phyloP scores from a whole-genome alignment of 1,140 invertebrate species.

The Dendroctonus ponderosae region DNA sequence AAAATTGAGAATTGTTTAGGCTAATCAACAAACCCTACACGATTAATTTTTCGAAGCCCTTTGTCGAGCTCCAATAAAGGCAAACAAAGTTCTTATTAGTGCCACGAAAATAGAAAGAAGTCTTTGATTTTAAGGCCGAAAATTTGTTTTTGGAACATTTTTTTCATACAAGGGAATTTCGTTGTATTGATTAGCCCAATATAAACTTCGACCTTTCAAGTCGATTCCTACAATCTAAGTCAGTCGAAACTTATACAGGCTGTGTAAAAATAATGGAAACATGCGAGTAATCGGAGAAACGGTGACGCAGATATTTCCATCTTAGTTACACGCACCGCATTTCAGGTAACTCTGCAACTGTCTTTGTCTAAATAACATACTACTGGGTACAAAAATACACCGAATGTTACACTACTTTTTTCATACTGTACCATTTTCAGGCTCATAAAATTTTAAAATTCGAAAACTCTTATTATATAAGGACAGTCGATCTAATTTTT shows the following conservation, averaged over 20 bases:
- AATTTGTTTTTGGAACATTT: not conserved
- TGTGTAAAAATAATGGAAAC: slow-evolving; percentile 1
- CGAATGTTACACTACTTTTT: slow-evolving; percentile 46
- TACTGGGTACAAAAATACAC: slow-evolving; percentile 53
- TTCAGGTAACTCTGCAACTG: slow-evolving; percentile 41
- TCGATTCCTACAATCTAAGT: slow-evolving; percentile 46
- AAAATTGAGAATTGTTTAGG: slow-evolving; percentile 13
- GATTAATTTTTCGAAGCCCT: not conserved
- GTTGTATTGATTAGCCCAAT: slow-evolving; percentile 13
- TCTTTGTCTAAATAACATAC: slow-evolving; percentile 42
- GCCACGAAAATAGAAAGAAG: not conserved
- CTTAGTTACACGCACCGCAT: slow-evolving; percentile 13
- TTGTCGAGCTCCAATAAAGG: too few species aligned
- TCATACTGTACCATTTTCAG: slow-evolving; percentile 48
- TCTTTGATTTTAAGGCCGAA: slow-evolving; percentile 7
- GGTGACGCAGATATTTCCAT: not conserved
- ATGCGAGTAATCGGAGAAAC: too few species aligned
- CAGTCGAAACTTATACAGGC: slow-evolving; percentile 41
- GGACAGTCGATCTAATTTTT: slow-evolving; percentile 51
- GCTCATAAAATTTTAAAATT: slow-evolving; percentile 53
- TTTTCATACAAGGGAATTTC: not conserved
- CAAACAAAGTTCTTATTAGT: too few species aligned
- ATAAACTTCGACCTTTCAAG: slow-evolving; percentile 25
- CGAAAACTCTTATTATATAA: slow-evolving; percentile 51
- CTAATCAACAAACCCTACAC: slow-evolving; percentile 8